Base-by-base conservation (phyloP, 2,888 invertebrate genomes). In the Melipona beecheii region DNA sequence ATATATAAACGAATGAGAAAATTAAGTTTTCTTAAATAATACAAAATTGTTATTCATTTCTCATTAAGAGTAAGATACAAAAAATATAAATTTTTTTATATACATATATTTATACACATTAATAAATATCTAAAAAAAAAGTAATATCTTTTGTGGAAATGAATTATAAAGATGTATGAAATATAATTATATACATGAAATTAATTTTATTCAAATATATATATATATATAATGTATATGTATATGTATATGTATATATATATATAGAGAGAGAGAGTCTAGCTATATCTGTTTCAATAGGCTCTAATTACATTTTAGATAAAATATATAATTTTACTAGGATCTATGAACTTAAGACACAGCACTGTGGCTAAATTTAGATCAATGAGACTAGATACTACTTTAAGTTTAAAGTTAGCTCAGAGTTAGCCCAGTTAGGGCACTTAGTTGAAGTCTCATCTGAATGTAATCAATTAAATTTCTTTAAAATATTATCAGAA, bases 391-490 rank as follows among this genome's bases (percentile, higher is more conserved):
- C 92, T 91, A 91, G 93, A 93, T 89, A 90, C 91, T 91, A 92
- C 92, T 92, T 92, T 90, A 91, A 93, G 93, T 93, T 93, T 93
- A 93, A 93, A 93, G 93, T 93, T 94, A 93, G 94, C 93, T 91
- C 93, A 90, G 92, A 90, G 91, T 90, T 92, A 92, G 93, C 92
- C 92, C 92, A 92, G 91, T 89, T 91, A 85, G 78, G 91, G 86
- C 85, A 86, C 84, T 89, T 83, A 87, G 88, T 82, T 78, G 87
- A 90, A 85, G 74, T 82, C 75, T 36, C 65, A 80, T 85, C 88
- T 87, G 88, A 87, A 91, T 92, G 90, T 86, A 88, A 81, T 70
- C 56, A 58, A 84, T 86, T 78, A 86, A 78, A 84, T 88, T 89
- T 87, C 49, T 81, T 85, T 86, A 87, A 86, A 84, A 83, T 72